Base-by-base conservation (phyloP, 2,113 vertebrate species). In the Ramphastos sulfuratus region DNA sequence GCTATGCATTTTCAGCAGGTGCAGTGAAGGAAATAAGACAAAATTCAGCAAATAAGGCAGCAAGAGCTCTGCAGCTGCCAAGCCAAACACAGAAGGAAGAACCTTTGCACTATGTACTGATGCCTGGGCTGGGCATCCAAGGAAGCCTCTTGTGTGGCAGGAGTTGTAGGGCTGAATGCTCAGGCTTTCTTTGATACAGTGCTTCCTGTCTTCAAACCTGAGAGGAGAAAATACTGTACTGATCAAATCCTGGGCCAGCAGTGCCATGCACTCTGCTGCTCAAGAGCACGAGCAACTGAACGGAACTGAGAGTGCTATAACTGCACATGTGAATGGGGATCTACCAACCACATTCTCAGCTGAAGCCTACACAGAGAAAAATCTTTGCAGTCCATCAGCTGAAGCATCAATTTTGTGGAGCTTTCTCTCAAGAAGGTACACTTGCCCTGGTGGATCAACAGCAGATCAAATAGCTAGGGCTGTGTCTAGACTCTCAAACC, bases 241-340 rank as follows among this genome's bases (percentile, higher is more conserved):
- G 18, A 52, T 13, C 50, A 82, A 87, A 80, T 17, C 25, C n/a
- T 35, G 39, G 33, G 31, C 59, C 67, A 73, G 9, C n/a, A 50
- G 31, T 63, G 35, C 44, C 14, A 65, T 35, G 6, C 60, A 50
- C 24, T 18, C 42, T 64, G 27, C 50, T 70, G 13, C 33, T 85
- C 44, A 58, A 82, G 37, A 56, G 56, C 33, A 63, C 31, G 33
- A 88, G 52, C 28, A 19, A 19, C 0, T 31, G 12, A 76, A 46
- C 0, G 0, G 33, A 56, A 25, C 44, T 39, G 37, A 54, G 24
- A 50, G 25, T 4, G 16, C 16, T 27, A 23, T 54, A 21, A 50
- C 8, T 54, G 27, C 31, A 69, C 15, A 19, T 1, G 25, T 39
- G 6, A 89, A 46, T 7, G 48, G 19, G 3, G 15, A 87, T 11